These are phyloP conservation scores for Atherix ibis DNA, from an alignment of 2,888 invertebrate species.

Conservation along the genomic window DNA sequence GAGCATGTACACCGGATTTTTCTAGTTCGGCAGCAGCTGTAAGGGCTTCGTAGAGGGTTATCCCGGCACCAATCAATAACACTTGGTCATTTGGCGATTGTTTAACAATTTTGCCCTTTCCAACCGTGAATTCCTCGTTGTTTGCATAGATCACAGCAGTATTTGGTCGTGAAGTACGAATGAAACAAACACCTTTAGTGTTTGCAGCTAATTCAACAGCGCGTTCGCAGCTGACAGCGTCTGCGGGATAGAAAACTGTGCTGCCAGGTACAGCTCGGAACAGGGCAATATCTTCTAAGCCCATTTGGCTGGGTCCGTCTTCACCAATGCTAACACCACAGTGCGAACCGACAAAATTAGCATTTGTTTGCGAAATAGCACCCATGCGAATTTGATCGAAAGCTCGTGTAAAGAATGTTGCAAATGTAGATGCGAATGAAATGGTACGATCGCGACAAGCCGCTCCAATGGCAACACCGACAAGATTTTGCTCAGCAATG, in stretches of 20 bases:
- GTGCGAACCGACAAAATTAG: conserved; percentile 93
- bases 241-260: conserved; percentile 66
- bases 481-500: conserved; percentile 97
- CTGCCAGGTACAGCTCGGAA: conserved; percentile 81
- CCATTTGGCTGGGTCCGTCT: conserved; percentile 99
- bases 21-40: conserved; percentile 63
- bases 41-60: conserved; percentile 84
- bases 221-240: conserved; percentile 89
- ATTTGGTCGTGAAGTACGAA: conserved; percentile 87
- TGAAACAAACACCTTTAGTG: conserved; percentile 87
- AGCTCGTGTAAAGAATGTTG: conserved; percentile 91
- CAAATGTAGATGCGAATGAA: conserved; percentile 93
- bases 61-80: conserved; percentile 80
- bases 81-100: conserved; percentile 62
- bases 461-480: conserved; percentile 89
- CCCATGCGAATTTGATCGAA: conserved; percentile 99
- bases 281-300: conserved; percentile 92
- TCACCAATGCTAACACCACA: conserved; percentile 97
- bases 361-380: conserved; percentile 94
- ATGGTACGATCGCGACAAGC: conserved; percentile 85
- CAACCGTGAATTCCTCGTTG: conserved; percentile 64
- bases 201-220: conserved; percentile 93
- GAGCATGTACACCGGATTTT: conserved; percentile 51
- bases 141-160: conserved; percentile 74
- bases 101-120: conserved; percentile 64